These are phyloP conservation scores for Microcebus griseorufus DNA, from an alignment of 2,113 vertebrate genomes.

Conservation along the genomic window DNA sequence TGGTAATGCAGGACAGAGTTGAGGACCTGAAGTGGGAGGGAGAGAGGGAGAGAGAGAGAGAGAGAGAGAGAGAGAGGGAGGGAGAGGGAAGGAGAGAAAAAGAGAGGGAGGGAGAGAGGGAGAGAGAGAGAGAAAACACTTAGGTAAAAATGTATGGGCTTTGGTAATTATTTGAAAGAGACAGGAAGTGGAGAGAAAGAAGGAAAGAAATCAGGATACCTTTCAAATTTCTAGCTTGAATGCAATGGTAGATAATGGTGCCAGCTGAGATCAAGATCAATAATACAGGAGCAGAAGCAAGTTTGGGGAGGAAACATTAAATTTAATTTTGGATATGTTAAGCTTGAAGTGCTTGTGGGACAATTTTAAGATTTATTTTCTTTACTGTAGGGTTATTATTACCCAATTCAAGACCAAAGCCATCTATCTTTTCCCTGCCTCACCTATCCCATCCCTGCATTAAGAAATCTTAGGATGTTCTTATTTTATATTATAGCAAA, in stretches of 20 bases:
- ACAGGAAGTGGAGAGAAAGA: not conserved
- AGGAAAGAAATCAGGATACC: not conserved
- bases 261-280: not conserved
- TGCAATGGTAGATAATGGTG: not conserved
- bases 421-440: not conserved
- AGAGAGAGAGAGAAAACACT: not conserved
- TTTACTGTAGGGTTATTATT: not conserved
- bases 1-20: not conserved
- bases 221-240: not conserved
- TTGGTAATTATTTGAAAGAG: not conserved
- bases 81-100: not conserved
- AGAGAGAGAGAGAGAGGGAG: not conserved
- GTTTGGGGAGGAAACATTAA: not conserved
- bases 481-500: not conserved
- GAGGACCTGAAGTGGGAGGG: not conserved
- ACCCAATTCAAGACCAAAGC: not conserved
- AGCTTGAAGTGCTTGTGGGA: not conserved
- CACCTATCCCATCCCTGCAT: not conserved
- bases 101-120: too few species aligned
- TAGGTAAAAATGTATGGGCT: not conserved
- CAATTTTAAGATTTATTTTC: not conserved
- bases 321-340: not conserved
- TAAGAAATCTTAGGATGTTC: not conserved
- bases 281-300: not conserved
- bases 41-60: too few species aligned